Evolutionary conservation across 2,888 invertebrate genomes (phyloP), one percentile per base, ranked within the genome.

Genomic region (Melanotus villosus): DNA sequence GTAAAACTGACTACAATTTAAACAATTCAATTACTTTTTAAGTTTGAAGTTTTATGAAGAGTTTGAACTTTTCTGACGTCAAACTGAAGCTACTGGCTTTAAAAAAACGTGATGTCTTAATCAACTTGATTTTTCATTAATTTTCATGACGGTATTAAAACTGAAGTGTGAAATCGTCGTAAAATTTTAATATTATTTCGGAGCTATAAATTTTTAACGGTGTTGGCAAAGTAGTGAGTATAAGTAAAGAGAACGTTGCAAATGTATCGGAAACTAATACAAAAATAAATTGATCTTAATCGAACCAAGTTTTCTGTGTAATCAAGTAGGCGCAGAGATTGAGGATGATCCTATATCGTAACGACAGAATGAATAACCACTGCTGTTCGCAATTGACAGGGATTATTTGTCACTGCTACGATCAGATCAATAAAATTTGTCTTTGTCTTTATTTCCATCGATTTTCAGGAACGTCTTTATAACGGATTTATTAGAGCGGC

Each of bases 331-430:
- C 50, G 47, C 60, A 14, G 60, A 73, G 70, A 73, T 73, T 65
- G 70, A 71, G 60, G 34, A 68, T 65, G 54, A 63, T 71, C 65
- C 62, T 68, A 58, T 65, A 64, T 62, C 63, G 66, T 63, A 68
- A 70, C 68, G 70, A 71, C 73, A 71, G 68, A 63, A 73, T 71
- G 70, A 73, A 73, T 71, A 73, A 73, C 73, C 68, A 64, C 65
- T 45, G 50, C 58, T 62, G 65, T 63, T 71, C 70, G 45, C 68
- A 62, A 73, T 68, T 58, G 68, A 73, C 68, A 68, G 63, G 45
- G 43, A 62, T 68, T 68, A 73, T 73, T 73, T 71, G 68, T 73
- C 70, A 62, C 66, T 63, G 54, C 52, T 32, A 19, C 62, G 26
- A 68, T 64, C 45, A 60, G 38, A 65, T 65, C 65, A 57, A 69